Conservation (phyloP, 2,113 vertebrate species). For the Regulus satrapa region DNA sequence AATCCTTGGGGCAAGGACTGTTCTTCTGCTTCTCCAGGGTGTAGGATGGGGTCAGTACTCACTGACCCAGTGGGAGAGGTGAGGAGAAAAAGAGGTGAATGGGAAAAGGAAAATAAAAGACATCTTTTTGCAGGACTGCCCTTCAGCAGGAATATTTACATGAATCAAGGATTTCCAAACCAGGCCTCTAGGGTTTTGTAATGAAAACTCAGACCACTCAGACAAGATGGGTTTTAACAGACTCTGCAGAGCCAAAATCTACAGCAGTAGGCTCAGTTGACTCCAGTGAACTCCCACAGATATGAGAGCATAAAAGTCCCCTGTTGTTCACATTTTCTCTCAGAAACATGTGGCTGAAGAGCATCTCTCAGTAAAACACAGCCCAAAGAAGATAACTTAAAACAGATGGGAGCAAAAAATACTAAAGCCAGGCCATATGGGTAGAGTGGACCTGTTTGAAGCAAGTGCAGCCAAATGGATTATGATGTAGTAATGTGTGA, state of each 20-base stretch:
- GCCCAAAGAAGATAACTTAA: background rate
- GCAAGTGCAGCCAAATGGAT: slow-evolving; percentile 17
- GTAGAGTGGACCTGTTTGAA: background rate
- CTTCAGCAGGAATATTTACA: background rate
- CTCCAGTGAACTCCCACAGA: background rate
- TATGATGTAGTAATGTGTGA: slow-evolving; percentile 57
- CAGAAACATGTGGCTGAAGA: background rate
- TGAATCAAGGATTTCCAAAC: background rate
- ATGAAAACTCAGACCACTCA: background rate
- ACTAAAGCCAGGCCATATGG: background rate
- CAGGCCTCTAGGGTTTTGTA: background rate
- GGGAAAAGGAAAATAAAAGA: background rate
- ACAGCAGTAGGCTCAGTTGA: background rate
- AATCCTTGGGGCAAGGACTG: background rate
- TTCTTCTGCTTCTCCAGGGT: background rate
- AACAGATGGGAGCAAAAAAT: slow-evolving; percentile 21
- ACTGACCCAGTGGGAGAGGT: rapidly evolving
- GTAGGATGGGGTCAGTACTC: background rate
- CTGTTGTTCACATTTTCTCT: background rate
- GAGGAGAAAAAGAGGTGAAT: background rate
- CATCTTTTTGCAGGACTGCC: background rate
- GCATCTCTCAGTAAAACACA: background rate
- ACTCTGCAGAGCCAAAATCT: background rate
- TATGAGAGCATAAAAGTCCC: background rate
- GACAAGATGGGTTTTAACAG: background rate